These are phyloP conservation scores for Ricordea florida DNA, from an alignment of 92 coral and sea anemone genomes.

Conservation along the genomic window DNA sequence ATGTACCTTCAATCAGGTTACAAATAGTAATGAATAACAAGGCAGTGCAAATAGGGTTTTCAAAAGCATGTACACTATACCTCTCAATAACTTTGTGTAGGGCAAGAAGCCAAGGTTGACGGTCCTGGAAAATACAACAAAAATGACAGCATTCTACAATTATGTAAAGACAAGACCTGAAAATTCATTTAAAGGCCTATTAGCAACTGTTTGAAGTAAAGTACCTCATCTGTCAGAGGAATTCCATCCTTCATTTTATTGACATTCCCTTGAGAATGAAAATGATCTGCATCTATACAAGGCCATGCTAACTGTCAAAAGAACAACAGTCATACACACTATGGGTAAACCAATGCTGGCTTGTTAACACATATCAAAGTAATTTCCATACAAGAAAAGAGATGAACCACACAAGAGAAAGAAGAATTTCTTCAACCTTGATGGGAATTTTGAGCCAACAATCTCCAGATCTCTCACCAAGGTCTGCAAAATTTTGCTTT, in stretches of 20 bases:
- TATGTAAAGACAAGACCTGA: neutral
- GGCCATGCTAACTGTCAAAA: constrained; percentile 76
- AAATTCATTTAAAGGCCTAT: neutral
- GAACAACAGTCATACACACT: neutral
- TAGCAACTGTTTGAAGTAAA: neutral
- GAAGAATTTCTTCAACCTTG: too few species aligned
- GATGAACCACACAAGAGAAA: too few species aligned
- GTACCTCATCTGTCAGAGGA: constrained; percentile 87
- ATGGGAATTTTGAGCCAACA: too few species aligned
- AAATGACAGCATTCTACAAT: too few species aligned
- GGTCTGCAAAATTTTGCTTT: too few species aligned
- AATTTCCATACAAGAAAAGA: too few species aligned
- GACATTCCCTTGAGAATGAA: constrained; percentile 74
- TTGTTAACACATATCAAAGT: neutral
- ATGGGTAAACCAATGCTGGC: too few species aligned
- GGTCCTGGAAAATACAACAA: constrained; percentile 57
- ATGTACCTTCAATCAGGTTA: too few species aligned
- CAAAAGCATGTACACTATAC: neutral
- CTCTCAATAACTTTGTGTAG: constrained; percentile 80
- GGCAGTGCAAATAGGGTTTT: neutral
- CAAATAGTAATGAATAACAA: neutral
- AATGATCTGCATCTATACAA: constrained; percentile 89
- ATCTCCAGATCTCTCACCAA: too few species aligned
- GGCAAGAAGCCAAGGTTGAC: constrained; percentile 90
- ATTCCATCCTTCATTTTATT: constrained; percentile 81